A percentile compares a stretch with the other conserved stretches of the same genome.
These are phyloP conservation scores for Silurus lanzhouensis DNA, from an alignment of 2,797 vertebrate species.

Conservation along the genomic window DNA sequence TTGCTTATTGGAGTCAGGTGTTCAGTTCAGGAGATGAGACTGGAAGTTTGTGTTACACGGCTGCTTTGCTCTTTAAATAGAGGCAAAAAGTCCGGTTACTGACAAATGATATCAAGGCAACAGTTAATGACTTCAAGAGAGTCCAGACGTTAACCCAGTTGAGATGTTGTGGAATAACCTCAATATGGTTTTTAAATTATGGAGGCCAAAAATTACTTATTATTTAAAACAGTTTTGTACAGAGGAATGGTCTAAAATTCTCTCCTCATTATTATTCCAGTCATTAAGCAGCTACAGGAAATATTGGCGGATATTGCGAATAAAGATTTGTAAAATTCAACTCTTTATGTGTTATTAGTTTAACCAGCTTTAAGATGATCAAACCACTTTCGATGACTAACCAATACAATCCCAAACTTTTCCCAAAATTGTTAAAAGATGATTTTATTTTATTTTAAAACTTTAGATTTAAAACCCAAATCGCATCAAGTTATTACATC, in stretches of 20 bases:
- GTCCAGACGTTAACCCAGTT: too few relatives aligned
- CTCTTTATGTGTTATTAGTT: background rate
- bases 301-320: background rate
- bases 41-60: background rate
- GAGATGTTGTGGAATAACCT: too few relatives aligned
- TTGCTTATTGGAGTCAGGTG: background rate
- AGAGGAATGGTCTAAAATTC: background rate
- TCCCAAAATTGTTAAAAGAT: too few relatives aligned
- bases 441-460: background rate
- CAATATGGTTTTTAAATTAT: background rate
- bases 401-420: background rate
- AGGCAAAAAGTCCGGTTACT: background rate
- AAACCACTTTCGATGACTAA: background rate
- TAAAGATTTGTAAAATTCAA: background rate
- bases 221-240: background rate
- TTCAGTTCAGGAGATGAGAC: background rate
- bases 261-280: too few relatives aligned
- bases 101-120: background rate
- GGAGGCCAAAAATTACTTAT: background rate
- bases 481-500: too few relatives aligned
- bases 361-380: background rate
- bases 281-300: background rate
- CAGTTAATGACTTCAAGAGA: background rate
- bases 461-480: background rate
- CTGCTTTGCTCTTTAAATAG: background rate